Evolutionary conservation across 2,113 vertebrate genomes (phyloP).

Genomic region (Narcine bancroftii): DNA sequence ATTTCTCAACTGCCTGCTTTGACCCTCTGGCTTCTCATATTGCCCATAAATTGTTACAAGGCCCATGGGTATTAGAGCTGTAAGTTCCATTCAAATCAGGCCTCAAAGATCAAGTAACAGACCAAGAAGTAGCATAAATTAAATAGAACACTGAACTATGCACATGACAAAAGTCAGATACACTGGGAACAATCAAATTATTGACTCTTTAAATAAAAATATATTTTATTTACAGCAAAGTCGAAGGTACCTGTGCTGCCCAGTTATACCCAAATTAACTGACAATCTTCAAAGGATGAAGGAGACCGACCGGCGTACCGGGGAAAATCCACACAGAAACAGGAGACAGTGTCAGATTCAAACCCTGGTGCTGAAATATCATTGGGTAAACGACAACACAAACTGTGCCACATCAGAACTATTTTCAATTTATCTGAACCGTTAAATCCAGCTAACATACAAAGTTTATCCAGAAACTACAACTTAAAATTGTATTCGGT

Average conservation of each 20-base stretch:
- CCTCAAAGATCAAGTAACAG: conserved; percentile 48
- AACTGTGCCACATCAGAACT: no score
- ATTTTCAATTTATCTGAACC: neutral
- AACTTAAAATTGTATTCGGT: neutral
- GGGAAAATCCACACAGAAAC: no score
- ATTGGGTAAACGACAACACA: no score
- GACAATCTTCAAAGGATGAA: no score
- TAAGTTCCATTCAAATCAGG: conserved; percentile 48
- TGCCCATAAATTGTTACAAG: conserved; percentile 50
- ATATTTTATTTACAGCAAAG: no score
- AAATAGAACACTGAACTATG: conserved; percentile 41
- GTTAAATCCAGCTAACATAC: neutral
- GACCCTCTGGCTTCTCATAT: conserved; percentile 51
- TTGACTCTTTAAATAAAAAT: neutral
- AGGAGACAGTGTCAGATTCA: no score
- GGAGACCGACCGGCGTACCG: no score
- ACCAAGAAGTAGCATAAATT: conserved; percentile 50
- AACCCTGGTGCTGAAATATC: no score
- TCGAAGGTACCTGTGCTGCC: no score
- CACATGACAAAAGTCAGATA: neutral
- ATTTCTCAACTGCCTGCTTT: conserved; percentile 49
- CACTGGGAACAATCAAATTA: conserved; percentile 43
- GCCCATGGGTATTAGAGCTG: conserved; percentile 51
- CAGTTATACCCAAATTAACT: no score
- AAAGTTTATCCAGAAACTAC: neutral